A percentile compares a stretch with the other conserved stretches of the same genome.
Evolutionary conservation across 2,797 vertebrate species (phyloP).

Genomic region (Diplodus puntazzo): DNA sequence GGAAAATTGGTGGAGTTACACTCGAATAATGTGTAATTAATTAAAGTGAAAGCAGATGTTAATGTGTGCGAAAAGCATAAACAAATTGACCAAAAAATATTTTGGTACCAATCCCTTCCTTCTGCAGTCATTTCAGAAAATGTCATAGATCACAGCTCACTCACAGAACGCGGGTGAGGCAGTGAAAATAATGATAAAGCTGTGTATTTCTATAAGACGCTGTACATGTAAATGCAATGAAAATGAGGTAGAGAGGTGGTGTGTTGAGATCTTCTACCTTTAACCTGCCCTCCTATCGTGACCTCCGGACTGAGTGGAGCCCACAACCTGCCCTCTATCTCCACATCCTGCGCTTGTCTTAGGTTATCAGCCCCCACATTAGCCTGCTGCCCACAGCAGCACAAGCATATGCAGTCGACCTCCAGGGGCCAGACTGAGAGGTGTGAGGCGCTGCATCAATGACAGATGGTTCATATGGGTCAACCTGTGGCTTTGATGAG

Average conservation of each 20-base stretch:
- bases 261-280: slow-evolving; percentile 12
- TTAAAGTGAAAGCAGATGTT: slow-evolving; percentile 2
- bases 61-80: background rate
- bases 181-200: background rate
- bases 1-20: too few relatives aligned
- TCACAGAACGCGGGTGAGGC: background rate
- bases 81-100: background rate
- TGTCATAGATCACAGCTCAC: background rate
- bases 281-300: background rate
- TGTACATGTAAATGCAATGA: background rate
- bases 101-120: background rate
- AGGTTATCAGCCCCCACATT: slow-evolving; percentile 58
- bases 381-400: slow-evolving; percentile 51
- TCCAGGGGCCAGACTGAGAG: slow-evolving; percentile 64
- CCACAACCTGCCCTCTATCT: slow-evolving; percentile 4
- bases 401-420: slow-evolving; percentile 69
- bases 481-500: slow-evolving; percentile 67
- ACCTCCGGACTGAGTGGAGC: slow-evolving; percentile 17
- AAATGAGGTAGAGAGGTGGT: background rate
- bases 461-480: slow-evolving; percentile 82
- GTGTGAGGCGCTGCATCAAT: slow-evolving; percentile 63
- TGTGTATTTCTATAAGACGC: background rate
- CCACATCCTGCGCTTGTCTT: slow-evolving; percentile 20
- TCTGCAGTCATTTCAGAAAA: background rate
- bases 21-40: background rate